Conservation (phyloP, 2,888 invertebrate genomes). For the Cephus nigrinus region DNA sequence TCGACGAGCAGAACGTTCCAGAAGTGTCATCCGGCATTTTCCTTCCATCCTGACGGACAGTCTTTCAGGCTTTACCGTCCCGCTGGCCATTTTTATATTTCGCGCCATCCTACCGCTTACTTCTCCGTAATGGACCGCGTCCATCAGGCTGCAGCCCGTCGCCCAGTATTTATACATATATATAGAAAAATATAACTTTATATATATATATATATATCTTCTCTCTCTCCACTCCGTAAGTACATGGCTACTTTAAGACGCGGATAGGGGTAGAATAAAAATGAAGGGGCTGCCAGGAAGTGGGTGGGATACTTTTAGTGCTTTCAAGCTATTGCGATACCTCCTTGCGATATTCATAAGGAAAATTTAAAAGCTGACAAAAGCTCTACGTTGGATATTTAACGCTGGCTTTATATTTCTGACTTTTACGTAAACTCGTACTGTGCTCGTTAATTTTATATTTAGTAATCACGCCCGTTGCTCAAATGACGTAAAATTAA, state of each 20-base stretch:
- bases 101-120: neutral
- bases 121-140: constrained; percentile 5
- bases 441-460: neutral
- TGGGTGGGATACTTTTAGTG: neutral
- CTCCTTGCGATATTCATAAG: neutral
- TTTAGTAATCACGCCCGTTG: neutral
- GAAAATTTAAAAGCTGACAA: neutral
- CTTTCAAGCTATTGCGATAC: neutral
- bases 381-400: neutral
- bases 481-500: neutral
- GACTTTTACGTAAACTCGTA: neutral
- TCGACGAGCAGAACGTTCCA: neutral
- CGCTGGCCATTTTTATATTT: neutral
- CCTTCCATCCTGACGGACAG: neutral
- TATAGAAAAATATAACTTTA: neutral
- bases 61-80: neutral
- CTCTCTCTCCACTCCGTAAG: neutral
- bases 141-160: neutral
- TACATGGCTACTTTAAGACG: neutral
- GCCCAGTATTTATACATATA: neutral
- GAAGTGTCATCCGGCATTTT: neutral
- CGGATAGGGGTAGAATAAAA: neutral
- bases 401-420: neutral
- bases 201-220: neutral
- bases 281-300: neutral